phyloP scores from a whole-genome alignment of 2,113 vertebrate genomes.

The Psammodynastes pulverulentus region DNA sequence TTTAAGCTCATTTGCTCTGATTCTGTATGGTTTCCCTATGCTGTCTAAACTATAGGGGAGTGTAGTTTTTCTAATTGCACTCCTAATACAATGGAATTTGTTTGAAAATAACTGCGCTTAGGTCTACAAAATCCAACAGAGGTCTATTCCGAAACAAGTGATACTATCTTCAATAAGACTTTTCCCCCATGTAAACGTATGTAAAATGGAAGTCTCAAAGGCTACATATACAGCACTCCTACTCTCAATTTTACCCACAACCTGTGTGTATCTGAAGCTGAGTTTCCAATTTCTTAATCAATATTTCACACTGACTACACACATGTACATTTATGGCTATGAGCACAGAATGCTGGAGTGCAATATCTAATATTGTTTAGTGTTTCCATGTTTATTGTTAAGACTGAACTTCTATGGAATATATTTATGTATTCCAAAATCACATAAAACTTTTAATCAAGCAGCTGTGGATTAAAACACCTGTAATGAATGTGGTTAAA shows the following conservation, averaged over 20 bases:
- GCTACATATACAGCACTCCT: neutral
- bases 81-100: neutral
- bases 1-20: neutral
- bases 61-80: neutral
- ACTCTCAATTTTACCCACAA: neutral
- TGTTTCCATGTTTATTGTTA: neutral
- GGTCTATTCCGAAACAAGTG: neutral
- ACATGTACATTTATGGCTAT: neutral
- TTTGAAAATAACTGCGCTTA: neutral
- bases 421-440: neutral
- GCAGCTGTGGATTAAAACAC: neutral
- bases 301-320: neutral
- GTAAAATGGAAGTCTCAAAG: neutral
- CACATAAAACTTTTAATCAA: neutral
- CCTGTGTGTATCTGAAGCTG: neutral
- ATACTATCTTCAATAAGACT: neutral
- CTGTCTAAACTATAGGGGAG: neutral
- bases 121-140: neutral
- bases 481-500: neutral
- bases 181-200: neutral
- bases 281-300: neutral
- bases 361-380: neutral
- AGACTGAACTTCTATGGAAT: neutral
- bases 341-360: neutral
- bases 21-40: neutral